Conservation (phyloP, 1,140 invertebrate genomes). For the Bombus fervidus region DNA sequence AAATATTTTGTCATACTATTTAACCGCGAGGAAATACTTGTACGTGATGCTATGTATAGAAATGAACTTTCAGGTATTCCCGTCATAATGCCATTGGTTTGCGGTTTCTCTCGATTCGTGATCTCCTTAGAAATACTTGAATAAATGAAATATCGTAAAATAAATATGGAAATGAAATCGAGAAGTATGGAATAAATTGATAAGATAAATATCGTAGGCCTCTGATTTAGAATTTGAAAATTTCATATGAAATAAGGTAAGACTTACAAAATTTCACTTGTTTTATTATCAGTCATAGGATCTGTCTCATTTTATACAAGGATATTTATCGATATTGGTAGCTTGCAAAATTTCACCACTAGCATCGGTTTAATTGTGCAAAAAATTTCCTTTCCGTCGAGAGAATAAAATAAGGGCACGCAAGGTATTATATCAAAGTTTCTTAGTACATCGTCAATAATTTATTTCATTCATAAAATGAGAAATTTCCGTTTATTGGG, state of each 20-base stretch:
- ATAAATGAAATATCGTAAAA: background rate
- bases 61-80: background rate
- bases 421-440: background rate
- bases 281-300: background rate
- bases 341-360: background rate
- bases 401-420: background rate
- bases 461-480: background rate
- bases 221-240: background rate
- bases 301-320: too few species aligned
- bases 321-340: too few species aligned
- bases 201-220: too few species aligned
- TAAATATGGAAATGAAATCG: too few species aligned
- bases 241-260: background rate
- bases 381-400: background rate
- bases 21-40: background rate
- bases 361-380: background rate
- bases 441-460: background rate
- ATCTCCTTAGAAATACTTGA: background rate
- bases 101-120: background rate
- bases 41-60: background rate
- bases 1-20: background rate
- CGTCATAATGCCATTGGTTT: background rate
- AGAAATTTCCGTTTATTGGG: background rate
- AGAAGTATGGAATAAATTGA: too few species aligned
- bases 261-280: background rate